phyloP scores from a whole-genome alignment of 2,113 vertebrate genomes.

The Tapirus terrestris region DNA sequence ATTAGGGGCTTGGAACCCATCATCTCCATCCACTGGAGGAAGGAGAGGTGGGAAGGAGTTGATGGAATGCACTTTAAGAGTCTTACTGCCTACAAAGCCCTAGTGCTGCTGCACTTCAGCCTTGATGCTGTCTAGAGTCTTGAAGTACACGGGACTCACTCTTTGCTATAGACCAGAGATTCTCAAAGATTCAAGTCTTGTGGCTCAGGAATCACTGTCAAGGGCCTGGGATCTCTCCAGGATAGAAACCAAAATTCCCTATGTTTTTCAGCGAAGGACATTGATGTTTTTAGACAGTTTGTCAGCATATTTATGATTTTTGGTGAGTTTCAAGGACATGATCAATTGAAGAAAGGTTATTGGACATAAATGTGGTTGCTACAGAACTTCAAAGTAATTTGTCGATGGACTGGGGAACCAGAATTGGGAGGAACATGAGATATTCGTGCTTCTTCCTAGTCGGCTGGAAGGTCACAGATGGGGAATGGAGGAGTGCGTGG shows the following conservation, averaged over 20 bases:
- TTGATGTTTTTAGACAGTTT: constrained; percentile 45
- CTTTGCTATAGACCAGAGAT: constrained; percentile 33
- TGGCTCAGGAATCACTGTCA: constrained; percentile 40
- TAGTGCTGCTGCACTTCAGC: neutral
- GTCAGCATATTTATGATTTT: constrained; percentile 51
- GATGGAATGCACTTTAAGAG: neutral
- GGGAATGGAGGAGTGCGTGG: neutral
- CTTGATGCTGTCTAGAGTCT: neutral
- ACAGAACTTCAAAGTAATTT: constrained; percentile 35
- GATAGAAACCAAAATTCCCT: constrained; percentile 17
- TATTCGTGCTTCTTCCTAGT: neutral
- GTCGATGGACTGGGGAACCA: neutral
- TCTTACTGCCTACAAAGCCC: neutral
- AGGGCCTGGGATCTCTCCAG: neutral
- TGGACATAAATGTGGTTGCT: constrained; percentile 34
- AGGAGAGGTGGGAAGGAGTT: neutral
- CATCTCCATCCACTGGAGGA: neutral
- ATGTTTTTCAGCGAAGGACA: neutral
- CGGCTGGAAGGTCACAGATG: neutral
- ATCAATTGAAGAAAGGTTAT: constrained; percentile 50
- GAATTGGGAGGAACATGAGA: neutral
- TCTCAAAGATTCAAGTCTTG: constrained; percentile 3
- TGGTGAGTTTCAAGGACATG: constrained; percentile 46
- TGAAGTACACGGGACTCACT: neutral
- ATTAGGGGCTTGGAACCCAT: neutral